Evolutionary conservation across 2,888 invertebrate genomes (phyloP).

Genomic region (Silvanus unidentatus): DNA sequence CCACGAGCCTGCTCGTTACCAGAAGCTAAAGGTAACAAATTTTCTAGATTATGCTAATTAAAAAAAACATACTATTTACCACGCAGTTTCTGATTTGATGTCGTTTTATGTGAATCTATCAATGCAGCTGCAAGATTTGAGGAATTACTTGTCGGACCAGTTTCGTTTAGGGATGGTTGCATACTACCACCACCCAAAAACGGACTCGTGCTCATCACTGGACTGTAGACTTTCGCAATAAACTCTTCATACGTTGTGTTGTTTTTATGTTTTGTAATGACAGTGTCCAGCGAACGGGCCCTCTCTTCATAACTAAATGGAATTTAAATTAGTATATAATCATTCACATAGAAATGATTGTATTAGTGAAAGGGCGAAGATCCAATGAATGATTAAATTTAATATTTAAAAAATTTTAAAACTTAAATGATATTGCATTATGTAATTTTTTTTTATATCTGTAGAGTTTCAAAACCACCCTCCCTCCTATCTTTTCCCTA

Average conservation of each 20-base stretch:
- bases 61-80: conserved; percentile 25
- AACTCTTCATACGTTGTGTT: conserved; percentile 89
- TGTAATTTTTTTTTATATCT: too few relatives aligned
- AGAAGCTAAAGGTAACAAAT: conserved; percentile 29
- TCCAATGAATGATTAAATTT: too few relatives aligned
- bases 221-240: conserved; percentile 65
- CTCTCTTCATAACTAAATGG: conserved; percentile 81
- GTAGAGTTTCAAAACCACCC: too few relatives aligned
- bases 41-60: too few relatives aligned
- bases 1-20: conserved; percentile 37
- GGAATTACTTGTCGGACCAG: conserved; percentile 32
- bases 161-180: too few relatives aligned
- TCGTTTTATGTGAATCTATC: conserved; percentile 51
- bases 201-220: conserved; percentile 54
- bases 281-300: conserved; percentile 74
- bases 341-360: too few relatives aligned
- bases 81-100: conserved; percentile 39
- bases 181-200: conserved; percentile 35
- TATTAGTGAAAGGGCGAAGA: too few relatives aligned
- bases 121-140: conserved; percentile 54
- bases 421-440: too few relatives aligned
- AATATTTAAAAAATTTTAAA: too few relatives aligned
- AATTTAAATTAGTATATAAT: conserved; percentile 6
- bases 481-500: too few relatives aligned
- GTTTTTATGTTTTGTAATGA: conserved; percentile 79